phyloP scores from a whole-genome alignment of 2,888 invertebrate species.

The Fragum sueziense region DNA sequence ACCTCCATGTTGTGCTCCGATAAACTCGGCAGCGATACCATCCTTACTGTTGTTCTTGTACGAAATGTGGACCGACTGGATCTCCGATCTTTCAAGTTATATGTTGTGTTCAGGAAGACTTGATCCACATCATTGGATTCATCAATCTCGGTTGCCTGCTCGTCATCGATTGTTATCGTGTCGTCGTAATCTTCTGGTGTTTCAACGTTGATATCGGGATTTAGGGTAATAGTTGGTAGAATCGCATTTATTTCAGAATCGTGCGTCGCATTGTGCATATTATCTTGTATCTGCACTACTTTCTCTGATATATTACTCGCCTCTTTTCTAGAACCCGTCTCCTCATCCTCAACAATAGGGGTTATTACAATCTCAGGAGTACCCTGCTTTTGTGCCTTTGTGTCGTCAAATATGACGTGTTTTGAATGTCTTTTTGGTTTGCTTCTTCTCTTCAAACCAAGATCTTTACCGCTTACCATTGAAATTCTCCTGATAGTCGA shows the following conservation, averaged over 20 bases:
- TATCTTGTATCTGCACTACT: too few species aligned
- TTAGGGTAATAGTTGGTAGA: too few species aligned
- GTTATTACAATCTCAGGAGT: not conserved
- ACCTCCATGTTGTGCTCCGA: slow-evolving; percentile 48
- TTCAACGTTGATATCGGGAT: not conserved
- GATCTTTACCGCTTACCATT: not conserved
- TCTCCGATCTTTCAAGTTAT: slow-evolving; percentile 37
- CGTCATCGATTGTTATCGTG: not conserved
- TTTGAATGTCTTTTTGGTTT: not conserved
- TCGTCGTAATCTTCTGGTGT: not conserved
- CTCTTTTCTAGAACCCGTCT: not conserved
- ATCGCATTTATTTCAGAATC: too few species aligned
- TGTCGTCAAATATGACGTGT: not conserved
- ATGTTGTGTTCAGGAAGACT: slow-evolving; percentile 26
- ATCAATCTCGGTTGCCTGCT: not conserved
- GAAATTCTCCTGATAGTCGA: slow-evolving; percentile 15
- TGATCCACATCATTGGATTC: slow-evolving; percentile 6
- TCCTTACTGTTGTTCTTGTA: slow-evolving; percentile 34
- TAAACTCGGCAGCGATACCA: slow-evolving; percentile 39
- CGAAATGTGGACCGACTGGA: slow-evolving; percentile 57
- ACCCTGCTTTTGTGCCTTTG: not conserved
- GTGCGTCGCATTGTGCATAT: too few species aligned
- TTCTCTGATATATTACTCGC: not conserved
- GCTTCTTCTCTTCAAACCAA: not conserved
- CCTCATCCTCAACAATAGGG: not conserved